Evolutionary conservation across 2,797 vertebrate genomes (phyloP), one percentile per base, ranked within the genome.

Genomic region (Schizothorax lantsangensis): DNA sequence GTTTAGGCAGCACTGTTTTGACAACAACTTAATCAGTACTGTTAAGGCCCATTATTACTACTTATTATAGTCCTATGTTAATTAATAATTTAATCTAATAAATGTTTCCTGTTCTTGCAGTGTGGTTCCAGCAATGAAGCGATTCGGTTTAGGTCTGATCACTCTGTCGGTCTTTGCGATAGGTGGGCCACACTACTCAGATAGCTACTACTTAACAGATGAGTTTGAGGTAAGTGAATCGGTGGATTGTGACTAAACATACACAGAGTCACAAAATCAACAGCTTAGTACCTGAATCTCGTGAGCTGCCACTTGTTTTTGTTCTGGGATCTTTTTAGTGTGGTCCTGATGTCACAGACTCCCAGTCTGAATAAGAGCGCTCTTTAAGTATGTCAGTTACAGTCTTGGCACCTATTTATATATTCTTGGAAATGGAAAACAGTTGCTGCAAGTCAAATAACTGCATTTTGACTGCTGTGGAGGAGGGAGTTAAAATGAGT

Each of bases 121-220:
- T 91, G 88, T 94, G 30, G 2, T 96, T 77, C 97, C 98, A 23
- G 97, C 98, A 81, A 88, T 97, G 91, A 96, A 95, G 92, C 96
- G 98, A 88, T 96, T 99, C 90, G 89, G 92, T 88, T 91, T 99
- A 91, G 98, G 98, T 83, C 95, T 98, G 72, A 49, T 97, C 80
- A 98, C 95, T 94, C 92, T 99, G 79, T 89, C 94, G 75, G 95
- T 96, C 87, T 97, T 97, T 91, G 95, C 96, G 45, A 91, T 97
- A 90, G 96, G 96, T 52, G 96, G 96, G 89, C 96, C 95, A 0
- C 94, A 95, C 88, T 92, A 97, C 91, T 92, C 95, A 68, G 97
- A 99, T 85, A 97, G 94, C 91, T 98, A 98, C 94, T 95, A 93
- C 89, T 90, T 97, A 90, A 97, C 97, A 30, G 96, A 97, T 73